These are phyloP conservation scores for Ferdinandea cuprea DNA, from an alignment of 2,888 invertebrate species.

Conservation along the genomic window DNA sequence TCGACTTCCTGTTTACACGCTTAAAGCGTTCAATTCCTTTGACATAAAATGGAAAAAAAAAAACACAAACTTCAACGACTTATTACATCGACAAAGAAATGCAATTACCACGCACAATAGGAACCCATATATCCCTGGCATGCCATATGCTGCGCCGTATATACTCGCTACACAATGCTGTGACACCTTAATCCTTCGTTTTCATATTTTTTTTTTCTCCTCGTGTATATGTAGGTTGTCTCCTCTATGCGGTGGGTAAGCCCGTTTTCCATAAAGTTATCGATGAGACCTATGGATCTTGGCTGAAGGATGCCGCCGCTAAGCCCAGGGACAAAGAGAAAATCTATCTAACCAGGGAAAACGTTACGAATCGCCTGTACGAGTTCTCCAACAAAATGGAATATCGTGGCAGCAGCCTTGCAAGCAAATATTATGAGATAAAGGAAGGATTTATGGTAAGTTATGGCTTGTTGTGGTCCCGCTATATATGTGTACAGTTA, in stretches of 20 bases:
- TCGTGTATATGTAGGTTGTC: slow-evolving; percentile 87
- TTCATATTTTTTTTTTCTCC: slow-evolving; percentile 47
- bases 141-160: slow-evolving; percentile 33
- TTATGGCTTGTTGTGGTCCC: slow-evolving; percentile 37
- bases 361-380: slow-evolving; percentile 88
- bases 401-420: slow-evolving; percentile 86
- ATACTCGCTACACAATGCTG: slow-evolving; percentile 6
- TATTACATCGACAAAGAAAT: slow-evolving; percentile 55
- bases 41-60: slow-evolving; percentile 11
- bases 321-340: slow-evolving; percentile 85
- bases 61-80: slow-evolving; percentile 31
- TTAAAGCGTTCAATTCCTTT: slow-evolving; percentile 47
- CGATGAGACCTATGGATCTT: slow-evolving; percentile 90
- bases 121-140: slow-evolving; percentile 38
- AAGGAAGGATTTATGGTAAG: slow-evolving; percentile 83
- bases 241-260: slow-evolving; percentile 95
- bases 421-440: slow-evolving; percentile 82
- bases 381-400: slow-evolving; percentile 91
- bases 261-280: slow-evolving; percentile 94
- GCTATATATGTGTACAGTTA: background rate
- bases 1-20: slow-evolving; percentile 41
- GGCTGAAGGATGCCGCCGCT: slow-evolving; percentile 89
- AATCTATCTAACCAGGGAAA: slow-evolving; percentile 92
- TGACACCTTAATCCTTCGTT: slow-evolving; percentile 68
- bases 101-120: slow-evolving; percentile 72